A percentile compares a stretch with the other conserved stretches of the same genome.
These are phyloP conservation scores for Drosophila ananassae DNA, from an alignment of 1,140 invertebrate species.

Conservation along the genomic window DNA sequence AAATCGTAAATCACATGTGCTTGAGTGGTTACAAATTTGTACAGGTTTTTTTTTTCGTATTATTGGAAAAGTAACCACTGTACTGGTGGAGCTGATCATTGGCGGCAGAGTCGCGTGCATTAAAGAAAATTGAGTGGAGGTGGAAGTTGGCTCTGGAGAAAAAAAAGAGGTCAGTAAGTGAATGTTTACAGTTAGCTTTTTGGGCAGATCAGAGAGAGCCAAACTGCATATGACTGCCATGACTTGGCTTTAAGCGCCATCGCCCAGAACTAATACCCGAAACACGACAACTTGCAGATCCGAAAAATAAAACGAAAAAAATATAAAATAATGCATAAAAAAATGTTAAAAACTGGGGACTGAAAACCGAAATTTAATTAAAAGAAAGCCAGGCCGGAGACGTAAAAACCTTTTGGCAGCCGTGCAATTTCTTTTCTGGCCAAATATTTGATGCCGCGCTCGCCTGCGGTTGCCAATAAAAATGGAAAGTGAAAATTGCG, in stretches of 20 bases:
- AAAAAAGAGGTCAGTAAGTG: constrained; percentile 80
- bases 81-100: constrained; percentile 37
- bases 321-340: constrained; percentile 6
- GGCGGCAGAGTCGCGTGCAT: constrained; percentile 73
- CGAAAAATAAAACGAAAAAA: constrained; percentile 10
- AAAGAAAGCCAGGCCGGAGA: constrained; percentile 70
- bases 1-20: neutral
- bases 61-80: constrained; percentile 20
- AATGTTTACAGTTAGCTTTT: constrained; percentile 81
- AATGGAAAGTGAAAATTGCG: constrained; percentile 81
- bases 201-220: constrained; percentile 68
- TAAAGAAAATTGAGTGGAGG: constrained; percentile 72
- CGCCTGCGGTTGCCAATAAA: constrained; percentile 65
- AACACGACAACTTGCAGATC: constrained; percentile 41
- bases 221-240: constrained; percentile 75
- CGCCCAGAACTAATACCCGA: constrained; percentile 73
- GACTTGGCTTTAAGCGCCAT: constrained; percentile 59
- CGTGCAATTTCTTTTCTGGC: constrained; percentile 79
- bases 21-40: neutral
- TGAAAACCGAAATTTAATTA: constrained; percentile 66
- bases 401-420: constrained; percentile 73
- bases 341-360: constrained; percentile 13
- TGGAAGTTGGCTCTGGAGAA: constrained; percentile 4
- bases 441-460: constrained; percentile 71
- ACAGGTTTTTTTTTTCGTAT: neutral